Evolutionary conservation across 2,888 invertebrate species (phyloP).

Genomic region (Isoperla grammatica): DNA sequence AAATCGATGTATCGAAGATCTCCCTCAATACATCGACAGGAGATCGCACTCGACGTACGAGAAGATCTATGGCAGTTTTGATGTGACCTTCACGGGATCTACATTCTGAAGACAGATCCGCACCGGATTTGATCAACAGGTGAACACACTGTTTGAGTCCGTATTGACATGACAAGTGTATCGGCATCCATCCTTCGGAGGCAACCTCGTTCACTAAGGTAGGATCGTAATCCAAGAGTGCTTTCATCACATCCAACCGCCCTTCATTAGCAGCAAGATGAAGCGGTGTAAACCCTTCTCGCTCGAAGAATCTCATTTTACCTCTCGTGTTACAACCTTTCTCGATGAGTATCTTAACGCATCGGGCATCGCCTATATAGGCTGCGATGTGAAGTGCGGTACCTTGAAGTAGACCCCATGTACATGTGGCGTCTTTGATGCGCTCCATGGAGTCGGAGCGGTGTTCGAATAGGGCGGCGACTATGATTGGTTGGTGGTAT

Average conservation of each 20-base stretch:
- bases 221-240: slow-evolving; percentile 44
- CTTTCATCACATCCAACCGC: slow-evolving; percentile 42
- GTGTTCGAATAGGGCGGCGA: slow-evolving; percentile 47
- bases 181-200: slow-evolving; percentile 6
- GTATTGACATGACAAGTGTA: slow-evolving; percentile 43
- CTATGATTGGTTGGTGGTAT: slow-evolving; percentile 49
- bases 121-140: slow-evolving; percentile 37
- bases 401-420: slow-evolving; percentile 42
- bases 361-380: slow-evolving; percentile 47
- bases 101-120: slow-evolving; percentile 2
- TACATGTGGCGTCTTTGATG: not conserved
- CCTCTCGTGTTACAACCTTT: slow-evolving; percentile 46
- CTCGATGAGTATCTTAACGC: slow-evolving; percentile 45
- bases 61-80: slow-evolving; percentile 44
- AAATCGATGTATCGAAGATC: not conserved
- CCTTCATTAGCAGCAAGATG: slow-evolving; percentile 48
- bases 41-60: slow-evolving; percentile 5
- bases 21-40: not conserved
- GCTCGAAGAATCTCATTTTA: slow-evolving; percentile 45
- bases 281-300: slow-evolving; percentile 46
- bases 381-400: slow-evolving; percentile 52
- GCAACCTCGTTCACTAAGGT: slow-evolving; percentile 37
- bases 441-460: slow-evolving; percentile 34
- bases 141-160: slow-evolving; percentile 55
- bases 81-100: slow-evolving; percentile 39